phyloP scores from a whole-genome alignment of 2,113 vertebrate species.

The Epinephelus cyanopodus region DNA sequence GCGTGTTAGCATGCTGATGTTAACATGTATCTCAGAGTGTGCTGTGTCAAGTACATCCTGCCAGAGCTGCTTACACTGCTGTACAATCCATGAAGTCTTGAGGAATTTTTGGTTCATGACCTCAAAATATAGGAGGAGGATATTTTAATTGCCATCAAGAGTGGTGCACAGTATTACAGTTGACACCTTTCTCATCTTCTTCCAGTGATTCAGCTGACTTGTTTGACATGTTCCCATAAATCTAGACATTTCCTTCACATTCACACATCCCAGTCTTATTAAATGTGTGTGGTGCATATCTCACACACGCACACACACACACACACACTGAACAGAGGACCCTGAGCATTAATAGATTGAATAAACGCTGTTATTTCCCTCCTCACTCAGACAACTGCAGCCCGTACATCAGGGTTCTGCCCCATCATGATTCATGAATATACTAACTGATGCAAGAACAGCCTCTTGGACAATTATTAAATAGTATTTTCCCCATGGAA shows the following conservation, averaged over 20 bases:
- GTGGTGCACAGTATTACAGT: constrained; percentile 10
- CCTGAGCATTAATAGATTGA: background rate
- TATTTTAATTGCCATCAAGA: constrained; percentile 10
- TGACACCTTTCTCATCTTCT: constrained; percentile 42
- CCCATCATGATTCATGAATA: background rate
- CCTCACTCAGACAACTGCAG: background rate
- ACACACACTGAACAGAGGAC: background rate
- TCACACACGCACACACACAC: background rate
- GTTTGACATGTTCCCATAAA: constrained; percentile 39
- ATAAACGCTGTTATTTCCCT: constrained; percentile 27
- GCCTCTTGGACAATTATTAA: constrained; percentile 6
- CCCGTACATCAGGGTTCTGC: background rate
- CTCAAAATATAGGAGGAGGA: background rate
- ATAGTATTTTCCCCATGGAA: constrained; percentile 1
- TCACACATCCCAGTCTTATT: constrained; percentile 15
- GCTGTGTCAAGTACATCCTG: background rate
- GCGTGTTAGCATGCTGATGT: background rate
- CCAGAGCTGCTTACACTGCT: background rate
- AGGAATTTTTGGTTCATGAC: background rate
- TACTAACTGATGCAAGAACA: constrained; percentile 8
- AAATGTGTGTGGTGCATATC: constrained; percentile 3
- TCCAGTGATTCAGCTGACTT: constrained; percentile 33
- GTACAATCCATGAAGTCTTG: background rate
- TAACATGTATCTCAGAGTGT: background rate
- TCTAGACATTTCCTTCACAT: constrained; percentile 19